These are phyloP conservation scores for Tyria jacobaeae DNA, from an alignment of 2,888 invertebrate species.

Conservation along the genomic window DNA sequence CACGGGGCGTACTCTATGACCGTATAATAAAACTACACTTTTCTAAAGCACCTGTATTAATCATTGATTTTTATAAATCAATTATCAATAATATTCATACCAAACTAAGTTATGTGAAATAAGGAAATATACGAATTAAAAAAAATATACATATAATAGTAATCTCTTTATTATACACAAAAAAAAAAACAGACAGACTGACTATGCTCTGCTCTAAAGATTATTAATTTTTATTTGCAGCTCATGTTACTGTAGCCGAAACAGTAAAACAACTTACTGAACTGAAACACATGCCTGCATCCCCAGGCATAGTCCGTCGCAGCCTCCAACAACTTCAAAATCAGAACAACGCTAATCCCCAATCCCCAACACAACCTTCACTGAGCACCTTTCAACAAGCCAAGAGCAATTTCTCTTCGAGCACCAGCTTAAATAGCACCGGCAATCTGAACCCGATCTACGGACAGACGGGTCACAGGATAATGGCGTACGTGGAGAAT, in stretches of 20 bases:
- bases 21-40: no score
- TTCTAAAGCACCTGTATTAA: no score
- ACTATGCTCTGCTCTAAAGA: no score
- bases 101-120: no score
- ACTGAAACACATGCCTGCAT: slow-evolving; percentile 94
- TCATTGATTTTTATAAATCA: no score
- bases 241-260: slow-evolving; percentile 91
- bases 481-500: slow-evolving; percentile 76
- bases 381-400: slow-evolving; percentile 78
- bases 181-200: no score
- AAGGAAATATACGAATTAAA: no score
- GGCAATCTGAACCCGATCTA: slow-evolving; percentile 83
- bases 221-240: slow-evolving; percentile 51
- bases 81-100: no score
- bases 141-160: no score
- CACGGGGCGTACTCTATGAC: no score
- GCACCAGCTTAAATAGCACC: slow-evolving; percentile 70
- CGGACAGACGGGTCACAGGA: slow-evolving; percentile 78
- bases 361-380: slow-evolving; percentile 57
- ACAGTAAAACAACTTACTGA: slow-evolving; percentile 95
- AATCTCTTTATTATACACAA: no score
- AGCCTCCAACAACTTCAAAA: slow-evolving; percentile 70
- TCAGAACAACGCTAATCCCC: slow-evolving; percentile 50
- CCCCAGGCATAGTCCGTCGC: slow-evolving; percentile 91
- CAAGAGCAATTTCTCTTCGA: slow-evolving; percentile 74